Base-by-base conservation (phyloP, 2,113 vertebrate genomes). In the Sinocyclocheilus anshuiensis region DNA sequence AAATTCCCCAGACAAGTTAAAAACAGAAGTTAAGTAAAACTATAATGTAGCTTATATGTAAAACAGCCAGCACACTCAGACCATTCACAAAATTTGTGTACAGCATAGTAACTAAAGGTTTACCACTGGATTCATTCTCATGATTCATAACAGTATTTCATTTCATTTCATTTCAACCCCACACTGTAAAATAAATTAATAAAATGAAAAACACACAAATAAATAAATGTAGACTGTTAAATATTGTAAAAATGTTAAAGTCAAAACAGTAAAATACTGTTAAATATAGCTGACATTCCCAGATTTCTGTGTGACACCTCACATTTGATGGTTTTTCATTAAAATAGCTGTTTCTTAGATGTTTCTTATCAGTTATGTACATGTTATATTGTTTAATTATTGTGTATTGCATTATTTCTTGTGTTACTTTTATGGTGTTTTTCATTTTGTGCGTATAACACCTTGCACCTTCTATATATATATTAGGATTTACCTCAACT, bases 1-100 rank as follows among this genome's bases (percentile, higher is more conserved):
- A 65, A 61, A 78, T 36, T 80, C 59, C 83, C 83, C 77, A 53
- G 26, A 77, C 67, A 67, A 67, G 9, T 13, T 33, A 69, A 83
- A 83, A 29, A 18, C 36, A 61, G 55, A 55, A 65, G 20, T 82
- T 72, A 55, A 18, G n/a, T 24, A 20, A 67, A 67, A 67, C 13
- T 67, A 11, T 4, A 5, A 6, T 81, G n/a, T 9, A 11, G 0
- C 36, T 15, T 29, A 18, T 33, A 45, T 76, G 48, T 50, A 55
- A 77, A 39, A 80, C 10, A 57, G 18, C 18, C 50, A 53, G 13
- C 13, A 15, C 48, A 50, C 12, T 20, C 55, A 80, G 77, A n/a
- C 16, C 16, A 78, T 79, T 36, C 29, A 80, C 13, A 63, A 63
- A 26, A 1, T 13, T 11, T 77, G 39, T 48, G 24, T 12, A 77